Base-by-base conservation (phyloP, 2,888 invertebrate species). In the Tachystola acroxantha region DNA sequence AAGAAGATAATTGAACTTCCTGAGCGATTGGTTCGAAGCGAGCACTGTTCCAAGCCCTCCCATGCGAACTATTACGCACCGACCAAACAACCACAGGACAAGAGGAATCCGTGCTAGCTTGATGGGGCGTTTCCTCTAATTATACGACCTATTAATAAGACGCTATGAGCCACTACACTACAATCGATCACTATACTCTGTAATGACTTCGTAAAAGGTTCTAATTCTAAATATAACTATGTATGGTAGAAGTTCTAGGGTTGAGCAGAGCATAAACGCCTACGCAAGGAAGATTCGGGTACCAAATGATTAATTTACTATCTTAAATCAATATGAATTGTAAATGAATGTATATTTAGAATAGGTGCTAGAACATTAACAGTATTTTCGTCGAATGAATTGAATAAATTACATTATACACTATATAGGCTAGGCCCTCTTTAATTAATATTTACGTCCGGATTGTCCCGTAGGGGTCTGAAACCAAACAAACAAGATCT, bases 1-100 rank as follows among this genome's bases (percentile, higher is more conserved):
- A 84, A 78, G 78, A 74, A 78, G 75, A 76, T 84, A 85, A 86
- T 86, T 85, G 85, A 85, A 85, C 80, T 77, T 86, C 85, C 85
- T 85, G 85, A 67, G 60, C 57, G 73, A 79, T 76, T 79, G 73
- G 72, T 73, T 70, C 16, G 26, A 34, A 11, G 24, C 19, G 26
- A 56, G 55, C 56, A 56, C 53, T 49, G 24, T 54, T 45, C 65
- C 68, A 67, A 72, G 70, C 77, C 81, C 80, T 77, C 79, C 73
- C 71, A 72, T 72, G 62, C 12, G n/a, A n/a, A n/a, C n/a, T n/a
- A n/a, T n/a, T n/a, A n/a, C n/a, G n/a, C n/a, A n/a, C n/a, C n/a
- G n/a, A n/a, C n/a, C n/a, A n/a, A n/a, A n/a, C n/a, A 40, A 32
- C 54, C 52, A 47, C 55, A 49, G 46, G 5, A 24, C 16, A 53